phyloP scores from a whole-genome alignment of 2,797 vertebrate genomes.

The Lagocephalus sceleratus region DNA sequence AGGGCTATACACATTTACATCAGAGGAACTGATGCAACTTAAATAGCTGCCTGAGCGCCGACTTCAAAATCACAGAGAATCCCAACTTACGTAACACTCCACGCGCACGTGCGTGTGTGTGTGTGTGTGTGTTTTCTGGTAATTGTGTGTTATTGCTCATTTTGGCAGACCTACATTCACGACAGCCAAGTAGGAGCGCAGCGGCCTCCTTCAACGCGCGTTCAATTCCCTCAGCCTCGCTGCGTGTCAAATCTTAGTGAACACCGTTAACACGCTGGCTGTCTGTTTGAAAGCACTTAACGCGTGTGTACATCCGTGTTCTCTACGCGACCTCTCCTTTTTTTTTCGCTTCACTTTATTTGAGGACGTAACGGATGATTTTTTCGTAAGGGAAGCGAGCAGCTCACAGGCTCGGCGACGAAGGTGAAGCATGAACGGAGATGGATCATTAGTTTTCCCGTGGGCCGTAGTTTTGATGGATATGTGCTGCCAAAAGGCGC shows the following conservation, averaged over 20 bases:
- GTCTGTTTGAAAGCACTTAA: constrained; percentile 14
- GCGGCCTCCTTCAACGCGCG: constrained; percentile 45
- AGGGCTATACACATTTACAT: constrained; percentile 70
- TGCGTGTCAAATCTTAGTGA: constrained; percentile 41
- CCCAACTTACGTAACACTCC: constrained; percentile 59
- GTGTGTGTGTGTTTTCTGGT: no score
- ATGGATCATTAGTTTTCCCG: constrained; percentile 29
- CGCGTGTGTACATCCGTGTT: constrained; percentile 2
- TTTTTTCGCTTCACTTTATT: neutral
- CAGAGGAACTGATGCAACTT: constrained; percentile 72
- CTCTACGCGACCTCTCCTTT: neutral
- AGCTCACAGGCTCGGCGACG: constrained; percentile 13
- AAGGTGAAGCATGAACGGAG: constrained; percentile 26
- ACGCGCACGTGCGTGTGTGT: constrained; percentile 10
- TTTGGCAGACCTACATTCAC: constrained; percentile 65
- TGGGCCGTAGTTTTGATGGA: constrained; percentile 37
- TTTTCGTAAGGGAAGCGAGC: no score
- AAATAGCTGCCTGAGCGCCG: constrained; percentile 57
- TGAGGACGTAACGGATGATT: no score
- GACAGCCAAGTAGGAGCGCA: constrained; percentile 58
- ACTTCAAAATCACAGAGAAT: constrained; percentile 50
- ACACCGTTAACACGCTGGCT: constrained; percentile 27
- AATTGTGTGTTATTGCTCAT: constrained; percentile 35
- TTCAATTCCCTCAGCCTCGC: constrained; percentile 38
- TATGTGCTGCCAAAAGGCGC: constrained; percentile 30